Percentiles rank a stretch among this genome's conserved stretches.
These are phyloP conservation scores for Parnassius glacialis DNA, from an alignment of 2,888 invertebrate genomes.

Conservation along the genomic window DNA sequence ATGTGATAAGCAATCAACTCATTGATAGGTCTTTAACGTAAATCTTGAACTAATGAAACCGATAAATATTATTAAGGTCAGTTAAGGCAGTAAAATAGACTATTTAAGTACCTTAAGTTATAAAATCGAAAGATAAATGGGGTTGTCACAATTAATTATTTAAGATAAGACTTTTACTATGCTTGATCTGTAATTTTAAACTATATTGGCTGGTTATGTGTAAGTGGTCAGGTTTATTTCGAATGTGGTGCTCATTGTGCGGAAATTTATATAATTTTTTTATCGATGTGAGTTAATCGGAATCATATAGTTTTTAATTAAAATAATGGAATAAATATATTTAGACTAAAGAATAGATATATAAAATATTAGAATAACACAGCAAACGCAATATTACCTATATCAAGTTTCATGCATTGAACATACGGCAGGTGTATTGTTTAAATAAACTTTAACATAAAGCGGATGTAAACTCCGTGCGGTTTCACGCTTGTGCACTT, in stretches of 20 bases:
- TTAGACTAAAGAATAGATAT: too few species aligned
- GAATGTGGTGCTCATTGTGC: too few species aligned
- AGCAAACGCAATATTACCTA: too few species aligned
- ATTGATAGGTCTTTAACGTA: slow-evolving; percentile 20
- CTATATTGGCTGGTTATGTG: too few species aligned
- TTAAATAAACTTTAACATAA: not conserved
- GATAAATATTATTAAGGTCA: slow-evolving; percentile 22
- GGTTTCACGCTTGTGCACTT: slow-evolving; percentile 5
- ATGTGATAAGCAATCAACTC: slow-evolving; percentile 21
- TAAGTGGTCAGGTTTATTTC: too few species aligned
- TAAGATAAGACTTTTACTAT: not conserved
- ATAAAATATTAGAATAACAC: too few species aligned
- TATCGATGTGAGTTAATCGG: too few species aligned
- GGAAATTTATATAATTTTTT: too few species aligned
- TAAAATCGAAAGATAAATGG: slow-evolving; percentile 22
- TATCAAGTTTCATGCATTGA: not conserved
- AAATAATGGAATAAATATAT: too few species aligned
- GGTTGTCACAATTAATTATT: slow-evolving; percentile 21
- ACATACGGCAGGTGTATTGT: not conserved
- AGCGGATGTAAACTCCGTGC: slow-evolving; percentile 6
- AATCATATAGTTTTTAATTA: too few species aligned
- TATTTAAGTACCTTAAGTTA: slow-evolving; percentile 18
- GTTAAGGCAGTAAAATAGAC: slow-evolving; percentile 14
- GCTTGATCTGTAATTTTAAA: too few species aligned
- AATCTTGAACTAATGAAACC: slow-evolving; percentile 21